These are phyloP conservation scores for Mythimna loreyi DNA, from an alignment of 2,888 invertebrate genomes.

Conservation along the genomic window DNA sequence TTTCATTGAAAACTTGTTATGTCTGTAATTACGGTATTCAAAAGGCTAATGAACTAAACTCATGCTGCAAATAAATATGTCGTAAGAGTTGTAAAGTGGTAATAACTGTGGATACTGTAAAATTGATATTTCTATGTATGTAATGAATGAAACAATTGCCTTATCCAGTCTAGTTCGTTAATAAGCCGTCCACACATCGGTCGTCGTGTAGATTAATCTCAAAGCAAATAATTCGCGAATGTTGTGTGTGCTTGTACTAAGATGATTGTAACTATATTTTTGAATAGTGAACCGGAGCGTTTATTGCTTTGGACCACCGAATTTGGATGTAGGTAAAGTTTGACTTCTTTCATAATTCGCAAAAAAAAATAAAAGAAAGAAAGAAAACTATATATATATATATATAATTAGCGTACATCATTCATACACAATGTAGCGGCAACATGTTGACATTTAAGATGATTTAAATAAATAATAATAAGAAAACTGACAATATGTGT, in stretches of 20 bases:
- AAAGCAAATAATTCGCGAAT: neutral
- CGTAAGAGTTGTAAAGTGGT: neutral
- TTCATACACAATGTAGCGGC: too few relatives aligned
- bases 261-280: neutral
- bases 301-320: conserved; percentile 1
- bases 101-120: neutral
- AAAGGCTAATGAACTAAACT: too few relatives aligned
- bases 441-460: too few relatives aligned
- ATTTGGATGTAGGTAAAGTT: conserved; percentile 21
- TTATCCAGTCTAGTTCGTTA: conserved; percentile 4
- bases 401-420: too few relatives aligned
- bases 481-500: too few relatives aligned
- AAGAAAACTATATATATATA: too few relatives aligned
- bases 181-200: neutral
- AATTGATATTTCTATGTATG: too few relatives aligned
- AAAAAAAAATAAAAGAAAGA: too few relatives aligned
- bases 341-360: neutral
- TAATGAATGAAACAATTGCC: neutral
- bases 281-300: neutral
- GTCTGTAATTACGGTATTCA: too few relatives aligned
- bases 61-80: conserved; percentile 5
- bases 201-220: neutral
- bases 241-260: neutral
- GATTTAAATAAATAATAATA: too few relatives aligned
- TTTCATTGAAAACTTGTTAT: too few relatives aligned